Base-by-base conservation (phyloP, 2,888 invertebrate genomes). In the Cremastinae sp. region DNA sequence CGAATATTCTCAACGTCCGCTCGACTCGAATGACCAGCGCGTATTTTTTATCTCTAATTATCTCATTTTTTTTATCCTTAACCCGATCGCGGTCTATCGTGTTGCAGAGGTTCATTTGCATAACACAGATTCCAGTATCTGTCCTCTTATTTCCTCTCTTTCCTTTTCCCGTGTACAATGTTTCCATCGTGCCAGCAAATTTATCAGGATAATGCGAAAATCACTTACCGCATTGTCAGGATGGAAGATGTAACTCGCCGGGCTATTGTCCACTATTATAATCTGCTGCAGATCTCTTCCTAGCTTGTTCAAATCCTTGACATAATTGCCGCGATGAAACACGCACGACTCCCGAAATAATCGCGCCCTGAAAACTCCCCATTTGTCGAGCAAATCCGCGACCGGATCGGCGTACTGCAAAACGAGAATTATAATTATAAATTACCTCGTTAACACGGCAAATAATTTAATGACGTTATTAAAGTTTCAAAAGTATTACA, bases 231-330 rank as follows among this genome's bases (percentile, higher is more conserved):
- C 99, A 92, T 99, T 99, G 91, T 99, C 98, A 89, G 99, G 99
- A 94, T 99, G 99, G 95, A 99, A 99, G 93, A 99, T 98, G 91
- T 99, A 99, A 82, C 98, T 98, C 88, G 98, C 98, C 86, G 99
- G 99, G 87, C 99, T 99, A 92, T 99, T 99, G 93, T 99, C 99
- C 83, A 99, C 97, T 88, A 99, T 99, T 87, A 99, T 95, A 87
- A 98, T 97, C 91, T 97, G 96, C 86, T 97, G 95, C 90, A 99
- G 92, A 91, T 98, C 98, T 81, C 99, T 93, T 76, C 99, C 99
- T 82, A 99, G 93, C 89, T 97, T 96, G 92, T 98, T 98, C 87
- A 99, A 94, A 93, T 99, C 99, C 93, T 99, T 99, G 86, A 99
- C 99, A 92, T 99, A 99, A 92, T 99, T 99, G 85, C 99, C 99